Percentiles rank a stretch among this genome's conserved stretches.
phyloP scores from a whole-genome alignment of 2,888 invertebrate genomes.

The Nezara viridula region DNA sequence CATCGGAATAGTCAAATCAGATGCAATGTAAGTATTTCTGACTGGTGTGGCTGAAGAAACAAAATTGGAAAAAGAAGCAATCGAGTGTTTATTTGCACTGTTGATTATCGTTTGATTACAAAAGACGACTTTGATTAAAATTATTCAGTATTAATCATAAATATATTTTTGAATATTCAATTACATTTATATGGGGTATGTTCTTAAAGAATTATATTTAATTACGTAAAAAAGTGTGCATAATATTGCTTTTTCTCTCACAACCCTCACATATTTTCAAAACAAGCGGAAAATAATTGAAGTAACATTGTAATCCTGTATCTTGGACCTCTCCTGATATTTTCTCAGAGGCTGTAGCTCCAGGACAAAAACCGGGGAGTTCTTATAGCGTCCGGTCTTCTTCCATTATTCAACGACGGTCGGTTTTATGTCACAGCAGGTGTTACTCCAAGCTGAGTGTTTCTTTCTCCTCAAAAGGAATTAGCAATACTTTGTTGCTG shows the following conservation, averaged over 20 bases:
- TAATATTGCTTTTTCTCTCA: not conserved
- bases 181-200: no score
- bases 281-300: not conserved
- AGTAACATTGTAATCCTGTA: not conserved
- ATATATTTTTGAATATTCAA: no score
- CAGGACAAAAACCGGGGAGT: not conserved
- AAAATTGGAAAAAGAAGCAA: no score
- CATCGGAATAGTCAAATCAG: no score
- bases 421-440: conserved; percentile 13
- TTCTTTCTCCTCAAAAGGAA: not conserved
- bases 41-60: no score
- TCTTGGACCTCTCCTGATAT: not conserved
- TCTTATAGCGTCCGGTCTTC: not conserved
- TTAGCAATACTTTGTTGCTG: not conserved
- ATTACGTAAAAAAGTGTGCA: no score
- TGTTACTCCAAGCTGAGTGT: conserved; percentile 26
- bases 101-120: no score
- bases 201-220: no score
- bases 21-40: no score
- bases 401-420: conserved; percentile 28
- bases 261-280: not conserved
- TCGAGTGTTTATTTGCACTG: no score
- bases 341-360: not conserved
- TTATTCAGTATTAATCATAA: no score
- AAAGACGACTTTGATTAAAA: no score